Conservation (phyloP, 2,888 invertebrate species). For the Chelonus formosanus region DNA sequence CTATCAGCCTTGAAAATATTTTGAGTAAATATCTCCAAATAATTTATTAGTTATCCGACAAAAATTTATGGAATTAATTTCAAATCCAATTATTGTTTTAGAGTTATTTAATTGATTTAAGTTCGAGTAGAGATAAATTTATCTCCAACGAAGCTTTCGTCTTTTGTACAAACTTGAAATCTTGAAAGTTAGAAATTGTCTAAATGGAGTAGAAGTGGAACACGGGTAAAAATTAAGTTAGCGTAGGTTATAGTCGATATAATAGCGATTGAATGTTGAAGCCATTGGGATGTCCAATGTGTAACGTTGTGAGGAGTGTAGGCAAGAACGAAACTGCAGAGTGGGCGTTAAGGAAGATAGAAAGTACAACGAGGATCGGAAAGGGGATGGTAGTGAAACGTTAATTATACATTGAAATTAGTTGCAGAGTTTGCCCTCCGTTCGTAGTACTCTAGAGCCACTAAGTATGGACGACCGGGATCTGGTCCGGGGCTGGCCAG, state of each 20-base stretch:
- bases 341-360: constrained; percentile 27
- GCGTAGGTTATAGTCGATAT: constrained; percentile 60
- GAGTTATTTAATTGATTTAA: constrained; percentile 19
- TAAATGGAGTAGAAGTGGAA: constrained; percentile 37
- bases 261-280: constrained; percentile 59
- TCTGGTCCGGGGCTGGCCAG: constrained; percentile 43
- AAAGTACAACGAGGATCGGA: constrained; percentile 30
- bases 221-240: constrained; percentile 60
- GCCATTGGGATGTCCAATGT: constrained; percentile 55
- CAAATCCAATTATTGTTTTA: neutral
- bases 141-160: constrained; percentile 12
- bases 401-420: constrained; percentile 67
- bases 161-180: constrained; percentile 3
- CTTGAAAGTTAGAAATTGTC: constrained; percentile 7
- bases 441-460: constrained; percentile 55
- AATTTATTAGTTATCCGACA: neutral
- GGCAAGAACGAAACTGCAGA: constrained; percentile 42
- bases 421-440: constrained; percentile 65
- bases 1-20: neutral
- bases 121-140: constrained; percentile 9
- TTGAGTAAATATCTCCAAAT: neutral
- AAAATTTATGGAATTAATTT: neutral
- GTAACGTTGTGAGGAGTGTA: constrained; percentile 43
- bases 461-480: constrained; percentile 60
- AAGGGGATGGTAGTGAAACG: constrained; percentile 59